Percentiles rank a stretch among this genome's conserved stretches.
Evolutionary conservation across 1,140 invertebrate species (phyloP).

Genomic region (Pogonomyrmex californicus): DNA sequence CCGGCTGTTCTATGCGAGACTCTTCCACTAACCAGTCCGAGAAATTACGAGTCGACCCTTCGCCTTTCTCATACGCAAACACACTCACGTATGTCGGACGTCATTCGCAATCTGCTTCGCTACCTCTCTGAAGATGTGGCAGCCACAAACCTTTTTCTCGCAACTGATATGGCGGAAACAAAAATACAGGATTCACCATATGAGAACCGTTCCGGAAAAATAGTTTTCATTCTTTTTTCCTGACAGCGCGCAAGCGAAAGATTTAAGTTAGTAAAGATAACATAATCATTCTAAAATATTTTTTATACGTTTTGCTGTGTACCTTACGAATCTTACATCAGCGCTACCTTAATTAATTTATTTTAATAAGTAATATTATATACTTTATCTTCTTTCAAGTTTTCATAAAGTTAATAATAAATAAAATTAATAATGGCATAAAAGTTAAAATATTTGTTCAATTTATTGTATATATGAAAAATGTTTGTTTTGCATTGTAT

Average conservation of each 20-base stretch:
- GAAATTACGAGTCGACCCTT: slow-evolving; percentile 70
- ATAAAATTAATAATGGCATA: neutral
- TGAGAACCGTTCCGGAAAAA: neutral
- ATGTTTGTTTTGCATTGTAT: neutral
- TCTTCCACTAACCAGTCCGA: slow-evolving; percentile 71
- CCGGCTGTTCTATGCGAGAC: slow-evolving; percentile 64
- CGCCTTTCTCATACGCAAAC: slow-evolving; percentile 70
- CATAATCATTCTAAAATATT: neutral
- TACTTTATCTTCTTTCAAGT: neutral
- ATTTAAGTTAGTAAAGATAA: neutral
- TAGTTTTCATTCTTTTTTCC: neutral
- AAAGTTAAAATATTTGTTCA: neutral
- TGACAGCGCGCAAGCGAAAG: neutral
- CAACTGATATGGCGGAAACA: slow-evolving; percentile 31
- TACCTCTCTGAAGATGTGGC: slow-evolving; percentile 39
- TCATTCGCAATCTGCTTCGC: slow-evolving; percentile 70
- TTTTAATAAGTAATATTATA: neutral
- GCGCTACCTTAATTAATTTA: slow-evolving; percentile 4
- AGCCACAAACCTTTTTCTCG: slow-evolving; percentile 63
- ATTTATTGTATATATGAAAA: neutral
- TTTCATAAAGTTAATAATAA: neutral
- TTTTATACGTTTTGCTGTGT: neutral
- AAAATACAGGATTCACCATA: slow-evolving; percentile 11
- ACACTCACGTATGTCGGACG: slow-evolving; percentile 66
- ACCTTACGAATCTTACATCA: neutral